Evolutionary conservation across 2,888 invertebrate genomes (phyloP).

Genomic region (Podotricha telesiphe): DNA sequence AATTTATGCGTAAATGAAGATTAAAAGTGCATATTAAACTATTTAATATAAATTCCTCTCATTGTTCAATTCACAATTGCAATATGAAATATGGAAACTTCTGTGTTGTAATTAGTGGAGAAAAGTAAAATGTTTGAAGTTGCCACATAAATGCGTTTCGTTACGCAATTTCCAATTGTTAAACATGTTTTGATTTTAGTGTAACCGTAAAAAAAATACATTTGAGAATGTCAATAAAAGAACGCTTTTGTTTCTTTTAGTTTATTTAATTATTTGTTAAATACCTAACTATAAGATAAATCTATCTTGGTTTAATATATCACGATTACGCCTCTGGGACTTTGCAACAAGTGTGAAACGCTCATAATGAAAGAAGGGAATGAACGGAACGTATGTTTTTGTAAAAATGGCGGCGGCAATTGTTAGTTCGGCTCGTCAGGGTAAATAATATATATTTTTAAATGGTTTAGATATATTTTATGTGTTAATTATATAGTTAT

Average conservation of each 20-base stretch:
- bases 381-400: constrained; percentile 57
- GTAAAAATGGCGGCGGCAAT: constrained; percentile 74
- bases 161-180: neutral
- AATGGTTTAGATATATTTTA: neutral
- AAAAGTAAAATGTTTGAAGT: neutral
- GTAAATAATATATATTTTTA: constrained; percentile 68
- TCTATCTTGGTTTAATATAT: neutral
- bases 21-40: too few relatives aligned
- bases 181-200: neutral
- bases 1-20: too few relatives aligned
- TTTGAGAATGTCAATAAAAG: neutral
- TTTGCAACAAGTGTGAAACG: neutral
- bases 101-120: too few relatives aligned
- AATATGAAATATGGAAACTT: too few relatives aligned
- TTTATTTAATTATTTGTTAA: neutral
- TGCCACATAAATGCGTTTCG: constrained; percentile 3
- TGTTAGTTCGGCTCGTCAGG: constrained; percentile 83
- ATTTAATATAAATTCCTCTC: too few relatives aligned
- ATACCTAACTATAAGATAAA: neutral
- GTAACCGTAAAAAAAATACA: neutral
- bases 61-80: too few relatives aligned
- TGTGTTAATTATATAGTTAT: neutral
- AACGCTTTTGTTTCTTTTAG: neutral
- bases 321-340: neutral
- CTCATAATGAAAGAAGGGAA: neutral